Base-by-base conservation (phyloP, 2,113 vertebrate species). In the Alethe castanea region DNA sequence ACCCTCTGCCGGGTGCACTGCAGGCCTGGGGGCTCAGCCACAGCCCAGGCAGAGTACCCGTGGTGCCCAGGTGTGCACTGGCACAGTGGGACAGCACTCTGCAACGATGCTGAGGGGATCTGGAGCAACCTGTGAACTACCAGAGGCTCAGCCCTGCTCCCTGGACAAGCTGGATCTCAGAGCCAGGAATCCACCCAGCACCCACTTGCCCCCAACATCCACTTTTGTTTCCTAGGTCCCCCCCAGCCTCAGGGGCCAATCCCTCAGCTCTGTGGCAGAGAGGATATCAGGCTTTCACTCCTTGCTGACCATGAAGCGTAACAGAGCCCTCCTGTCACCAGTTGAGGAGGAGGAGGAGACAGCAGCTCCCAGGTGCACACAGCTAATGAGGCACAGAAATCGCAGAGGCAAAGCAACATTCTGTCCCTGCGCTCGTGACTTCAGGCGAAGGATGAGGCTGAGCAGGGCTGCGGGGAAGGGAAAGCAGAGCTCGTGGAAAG, bases 371-470 rank as follows among this genome's bases (percentile, higher is more conserved):
- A 54, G 53, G 40, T 47, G 52, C 74, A 12, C 62, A 5, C 0
- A 1, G 38, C 38, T 88, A 79, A 81, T 11, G 33, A 38, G 76
- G 52, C 73, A 56, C 26, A 18, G 73, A 70, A 35, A 59, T 29
- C 4, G 0, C 1, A 13, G 11, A 77, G 33, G 28, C 70, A 88
- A 81, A 89, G 56, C 2, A 0, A 9, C 60, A 3, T 47, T 22
- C 16, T 13, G 59, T 86, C 54, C 48, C 54, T 6, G 44, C 0
- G 4, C 67, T 81, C 5, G 4, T 70, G 83, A 86, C 67, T 83
- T 26, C 89, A 65, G 79, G 62, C 86, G 91, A 94, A 95, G 91
- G 67, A 69, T 86, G n/a, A 54, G 38, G 69, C 77, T 74, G 80
- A 74, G 72, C 0, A 0, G 54, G 54, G 35, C 71, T 72, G 82